These are phyloP conservation scores for Bubo bubo DNA, from an alignment of 2,113 vertebrate species.

Conservation along the genomic window DNA sequence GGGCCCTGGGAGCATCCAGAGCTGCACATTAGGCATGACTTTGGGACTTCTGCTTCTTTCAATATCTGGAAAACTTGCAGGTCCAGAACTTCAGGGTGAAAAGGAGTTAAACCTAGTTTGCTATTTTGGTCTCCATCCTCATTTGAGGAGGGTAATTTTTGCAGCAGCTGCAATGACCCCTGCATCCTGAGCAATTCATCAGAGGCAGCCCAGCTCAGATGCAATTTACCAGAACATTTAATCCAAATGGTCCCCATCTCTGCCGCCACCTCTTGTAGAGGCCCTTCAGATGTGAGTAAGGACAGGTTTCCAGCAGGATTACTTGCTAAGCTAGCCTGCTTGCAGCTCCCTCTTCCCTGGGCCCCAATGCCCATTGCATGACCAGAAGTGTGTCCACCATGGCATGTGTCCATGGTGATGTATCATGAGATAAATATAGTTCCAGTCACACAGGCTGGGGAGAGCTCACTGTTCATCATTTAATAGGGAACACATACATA, in stretches of 20 bases:
- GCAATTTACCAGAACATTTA: not conserved
- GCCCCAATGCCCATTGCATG: not conserved
- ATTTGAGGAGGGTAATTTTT: not conserved
- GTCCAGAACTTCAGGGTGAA: not conserved
- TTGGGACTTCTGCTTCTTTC: not conserved
- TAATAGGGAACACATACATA: not conserved
- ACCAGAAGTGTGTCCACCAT: accelerated
- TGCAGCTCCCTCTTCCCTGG: not conserved
- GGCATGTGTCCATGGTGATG: not conserved
- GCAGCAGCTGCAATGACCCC: not conserved
- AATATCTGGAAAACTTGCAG: not conserved
- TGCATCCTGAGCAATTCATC: not conserved
- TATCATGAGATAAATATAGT: not conserved
- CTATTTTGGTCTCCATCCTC: not conserved
- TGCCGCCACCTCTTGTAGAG: not conserved
- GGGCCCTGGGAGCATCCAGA: not conserved
- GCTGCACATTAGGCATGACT: not conserved
- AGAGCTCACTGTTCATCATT: not conserved
- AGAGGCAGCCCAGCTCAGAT: not conserved
- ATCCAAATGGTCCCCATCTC: not conserved
- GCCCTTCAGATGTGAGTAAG: not conserved
- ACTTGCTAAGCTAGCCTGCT: not conserved
- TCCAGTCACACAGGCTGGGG: not conserved
- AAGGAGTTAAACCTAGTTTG: not conserved
- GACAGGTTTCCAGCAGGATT: not conserved